Conservation (phyloP, 1,140 invertebrate species). For the Nasonia vitripennis region DNA sequence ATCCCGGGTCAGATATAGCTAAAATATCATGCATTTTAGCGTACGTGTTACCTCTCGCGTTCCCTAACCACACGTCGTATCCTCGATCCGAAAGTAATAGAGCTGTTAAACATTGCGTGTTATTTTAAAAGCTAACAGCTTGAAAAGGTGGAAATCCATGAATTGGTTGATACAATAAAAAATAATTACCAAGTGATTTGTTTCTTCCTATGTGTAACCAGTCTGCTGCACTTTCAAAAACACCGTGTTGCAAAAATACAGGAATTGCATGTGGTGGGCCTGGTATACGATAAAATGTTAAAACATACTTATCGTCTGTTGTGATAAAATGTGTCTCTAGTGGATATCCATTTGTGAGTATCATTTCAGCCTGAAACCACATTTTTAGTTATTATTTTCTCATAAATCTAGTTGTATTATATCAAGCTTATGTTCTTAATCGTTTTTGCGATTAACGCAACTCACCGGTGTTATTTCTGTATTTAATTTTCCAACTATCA, state of each 20-base stretch:
- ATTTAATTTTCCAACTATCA: too few relatives aligned
- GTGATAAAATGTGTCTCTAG: conserved; percentile 80
- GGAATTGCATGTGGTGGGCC: conserved; percentile 65
- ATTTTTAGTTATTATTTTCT: background rate
- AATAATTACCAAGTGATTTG: conserved; percentile 69
- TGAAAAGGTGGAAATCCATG: background rate
- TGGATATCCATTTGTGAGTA: conserved; percentile 66
- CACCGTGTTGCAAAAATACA: conserved; percentile 82
- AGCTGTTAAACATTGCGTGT: conserved; percentile 66
- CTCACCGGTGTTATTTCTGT: too few relatives aligned
- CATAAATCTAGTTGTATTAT: too few relatives aligned
- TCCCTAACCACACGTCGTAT: conserved; percentile 86
- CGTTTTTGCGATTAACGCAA: too few relatives aligned
- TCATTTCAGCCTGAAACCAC: conserved; percentile 76
- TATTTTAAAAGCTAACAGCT: background rate
- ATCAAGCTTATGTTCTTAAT: too few relatives aligned
- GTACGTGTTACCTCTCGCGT: conserved; percentile 80
- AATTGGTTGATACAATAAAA: background rate
- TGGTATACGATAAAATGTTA: conserved; percentile 84
- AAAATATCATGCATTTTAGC: conserved; percentile 71
- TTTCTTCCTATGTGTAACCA: conserved; percentile 80
- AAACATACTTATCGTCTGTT: conserved; percentile 85
- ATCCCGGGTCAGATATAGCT: conserved; percentile 74
- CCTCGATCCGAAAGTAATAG: conserved; percentile 79
- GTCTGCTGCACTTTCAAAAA: conserved; percentile 80